A percentile compares a stretch with the other conserved stretches of the same genome.
Evolutionary conservation across 2,888 invertebrate species (phyloP).

Genomic region (Miltochrista miniata): DNA sequence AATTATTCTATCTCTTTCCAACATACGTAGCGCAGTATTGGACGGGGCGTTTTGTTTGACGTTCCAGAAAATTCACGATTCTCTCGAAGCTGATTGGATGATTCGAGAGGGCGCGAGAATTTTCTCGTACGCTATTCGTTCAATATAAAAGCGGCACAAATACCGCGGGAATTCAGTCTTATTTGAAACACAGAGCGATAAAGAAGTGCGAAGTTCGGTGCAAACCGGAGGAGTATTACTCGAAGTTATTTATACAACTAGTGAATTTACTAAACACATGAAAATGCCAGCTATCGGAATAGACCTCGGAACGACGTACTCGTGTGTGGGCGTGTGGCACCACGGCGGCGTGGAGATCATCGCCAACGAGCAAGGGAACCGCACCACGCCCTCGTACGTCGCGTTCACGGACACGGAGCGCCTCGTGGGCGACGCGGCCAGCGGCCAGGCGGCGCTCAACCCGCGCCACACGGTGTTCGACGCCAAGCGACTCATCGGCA

Average conservation of each 20-base stretch:
- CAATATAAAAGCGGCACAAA: not conserved
- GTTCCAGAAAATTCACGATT: not conserved
- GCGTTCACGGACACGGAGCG: conserved; percentile 72
- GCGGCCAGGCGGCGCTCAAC: conserved; percentile 4
- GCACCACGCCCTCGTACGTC: conserved; percentile 87
- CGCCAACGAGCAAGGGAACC: conserved; percentile 83
- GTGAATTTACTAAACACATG: conserved; percentile 1
- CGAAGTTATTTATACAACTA: not conserved
- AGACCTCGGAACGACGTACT: conserved; percentile 6
- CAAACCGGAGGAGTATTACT: not conserved
- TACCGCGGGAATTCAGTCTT: conserved; percentile 1
- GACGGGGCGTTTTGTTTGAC: too few species aligned
- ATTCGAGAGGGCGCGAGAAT: not conserved
- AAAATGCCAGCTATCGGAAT: conserved; percentile 7
- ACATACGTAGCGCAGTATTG: too few species aligned
- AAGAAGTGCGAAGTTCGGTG: not conserved
- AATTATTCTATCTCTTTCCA: too few species aligned
- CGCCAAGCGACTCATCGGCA: conserved; percentile 7
- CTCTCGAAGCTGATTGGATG: conserved; percentile 4
- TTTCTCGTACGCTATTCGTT: conserved; percentile 2
- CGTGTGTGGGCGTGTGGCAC: conserved; percentile 5
- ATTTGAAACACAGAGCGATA: conserved; percentile 1
- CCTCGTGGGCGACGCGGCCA: conserved; percentile 6
- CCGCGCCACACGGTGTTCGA: conserved; percentile 6
- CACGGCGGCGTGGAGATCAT: conserved; percentile 37